Evolutionary conservation across 2,888 invertebrate genomes (phyloP).

Genomic region (Monochamus alternatus): DNA sequence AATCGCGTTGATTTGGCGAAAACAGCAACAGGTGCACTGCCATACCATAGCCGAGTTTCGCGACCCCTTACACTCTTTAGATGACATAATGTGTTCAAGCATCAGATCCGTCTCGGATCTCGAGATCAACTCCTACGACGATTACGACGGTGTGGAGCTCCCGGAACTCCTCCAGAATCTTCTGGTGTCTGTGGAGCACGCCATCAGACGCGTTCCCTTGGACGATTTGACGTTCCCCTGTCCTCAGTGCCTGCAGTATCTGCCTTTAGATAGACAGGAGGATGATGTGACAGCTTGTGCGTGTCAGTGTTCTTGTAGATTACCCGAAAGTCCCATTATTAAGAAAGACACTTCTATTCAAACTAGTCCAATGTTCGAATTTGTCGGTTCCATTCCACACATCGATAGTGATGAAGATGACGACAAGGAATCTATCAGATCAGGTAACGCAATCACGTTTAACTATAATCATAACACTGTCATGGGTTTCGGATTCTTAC

Average conservation of each 20-base stretch:
- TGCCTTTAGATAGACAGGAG: constrained; percentile 67
- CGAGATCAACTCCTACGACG: constrained; percentile 64
- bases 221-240: constrained; percentile 79
- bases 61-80: constrained; percentile 60
- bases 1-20: constrained; percentile 66
- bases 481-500: too few relatives aligned
- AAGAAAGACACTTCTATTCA: constrained; percentile 71
- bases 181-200: constrained; percentile 80
- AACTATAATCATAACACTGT: too few relatives aligned
- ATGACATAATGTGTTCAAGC: constrained; percentile 68
- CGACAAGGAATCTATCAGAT: constrained; percentile 65
- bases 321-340: constrained; percentile 64
- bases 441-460: constrained; percentile 60
- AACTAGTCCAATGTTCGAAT: constrained; percentile 76
- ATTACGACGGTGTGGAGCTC: constrained; percentile 72
- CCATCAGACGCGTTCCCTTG: constrained; percentile 77
- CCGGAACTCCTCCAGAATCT: constrained; percentile 79
- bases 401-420: constrained; percentile 83
- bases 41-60: constrained; percentile 66
- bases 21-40: constrained; percentile 62
- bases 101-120: constrained; percentile 65
- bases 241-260: constrained; percentile 71
- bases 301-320: constrained; percentile 67
- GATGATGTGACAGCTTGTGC: constrained; percentile 63
- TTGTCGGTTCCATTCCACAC: constrained; percentile 80